Percentiles rank a stretch among this genome's conserved stretches.
Evolutionary conservation across 64 coral and sea anemone species (phyloP).

Genomic region (Pocillopora verrucosa): DNA sequence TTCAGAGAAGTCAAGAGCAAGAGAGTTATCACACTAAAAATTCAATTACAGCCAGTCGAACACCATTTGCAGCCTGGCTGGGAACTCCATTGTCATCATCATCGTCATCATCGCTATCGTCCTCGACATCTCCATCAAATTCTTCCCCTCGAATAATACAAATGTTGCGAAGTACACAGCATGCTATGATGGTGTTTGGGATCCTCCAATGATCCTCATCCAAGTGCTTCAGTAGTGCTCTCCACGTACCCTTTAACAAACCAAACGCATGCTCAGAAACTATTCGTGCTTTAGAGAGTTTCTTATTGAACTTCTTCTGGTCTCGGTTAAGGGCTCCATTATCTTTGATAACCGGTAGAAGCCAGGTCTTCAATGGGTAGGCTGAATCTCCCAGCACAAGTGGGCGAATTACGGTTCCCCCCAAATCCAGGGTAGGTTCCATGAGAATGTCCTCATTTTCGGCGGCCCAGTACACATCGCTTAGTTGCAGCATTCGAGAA

Average conservation of each 20-base stretch:
- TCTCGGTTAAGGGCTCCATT: constrained; percentile 19
- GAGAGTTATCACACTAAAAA: no score
- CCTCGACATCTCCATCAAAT: background rate
- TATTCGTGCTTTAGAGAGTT: constrained; percentile 51
- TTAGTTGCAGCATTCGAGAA: background rate
- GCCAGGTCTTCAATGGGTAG: constrained; percentile 32
- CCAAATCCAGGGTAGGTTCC: background rate
- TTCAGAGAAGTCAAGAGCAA: no score
- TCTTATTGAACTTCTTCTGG: constrained; percentile 59
- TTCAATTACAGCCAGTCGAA: constrained; percentile 64
- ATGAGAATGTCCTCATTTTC: constrained; percentile 5
- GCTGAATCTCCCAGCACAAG: no score
- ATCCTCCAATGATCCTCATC: constrained; percentile 32
- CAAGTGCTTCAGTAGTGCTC: constrained; percentile 40
- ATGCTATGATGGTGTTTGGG: constrained; percentile 47
- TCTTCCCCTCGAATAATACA: constrained; percentile 47
- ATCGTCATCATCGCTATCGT: constrained; percentile 14
- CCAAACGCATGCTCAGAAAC: constrained; percentile 62
- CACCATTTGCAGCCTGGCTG: constrained; percentile 57
- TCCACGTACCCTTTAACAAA: constrained; percentile 28
- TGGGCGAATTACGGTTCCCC: no score
- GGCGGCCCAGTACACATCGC: background rate
- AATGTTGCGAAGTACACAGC: constrained; percentile 66
- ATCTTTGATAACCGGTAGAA: constrained; percentile 29
- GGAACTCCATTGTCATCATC: constrained; percentile 61